These are phyloP conservation scores for Lichenostomus cassidix DNA, from an alignment of 2,113 vertebrate species.

Conservation along the genomic window DNA sequence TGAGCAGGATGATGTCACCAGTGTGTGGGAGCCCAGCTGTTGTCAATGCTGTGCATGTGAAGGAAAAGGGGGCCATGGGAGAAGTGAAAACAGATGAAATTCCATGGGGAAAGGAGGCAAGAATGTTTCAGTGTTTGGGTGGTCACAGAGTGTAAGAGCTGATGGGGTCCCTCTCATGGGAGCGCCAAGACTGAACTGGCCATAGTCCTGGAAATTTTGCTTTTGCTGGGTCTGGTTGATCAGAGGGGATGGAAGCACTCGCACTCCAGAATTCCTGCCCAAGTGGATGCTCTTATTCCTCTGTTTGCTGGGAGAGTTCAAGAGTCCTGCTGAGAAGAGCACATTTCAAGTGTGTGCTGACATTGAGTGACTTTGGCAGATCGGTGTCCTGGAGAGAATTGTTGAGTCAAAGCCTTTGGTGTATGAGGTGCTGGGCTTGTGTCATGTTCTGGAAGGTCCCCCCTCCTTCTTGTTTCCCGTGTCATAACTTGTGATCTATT, in stretches of 20 bases:
- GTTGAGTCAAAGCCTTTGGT: rapidly evolving
- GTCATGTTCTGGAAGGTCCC: neutral
- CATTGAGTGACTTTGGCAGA: rapidly evolving
- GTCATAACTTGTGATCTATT: rapidly evolving
- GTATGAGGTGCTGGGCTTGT: too few relatives aligned
- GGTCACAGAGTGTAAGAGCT: too few relatives aligned
- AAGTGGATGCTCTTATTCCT: rapidly evolving
- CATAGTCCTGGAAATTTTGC: neutral
- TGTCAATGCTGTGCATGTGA: too few relatives aligned
- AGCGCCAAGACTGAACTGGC: rapidly evolving
- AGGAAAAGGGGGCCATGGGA: rapidly evolving
- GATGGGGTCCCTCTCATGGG: rapidly evolving
- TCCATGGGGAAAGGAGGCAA: neutral
- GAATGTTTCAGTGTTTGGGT: rapidly evolving
- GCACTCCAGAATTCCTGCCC: rapidly evolving
- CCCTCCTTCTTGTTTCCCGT: rapidly evolving
- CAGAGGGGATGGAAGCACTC: rapidly evolving
- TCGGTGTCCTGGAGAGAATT: too few relatives aligned
- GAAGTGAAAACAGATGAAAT: neutral
- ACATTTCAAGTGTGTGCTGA: too few relatives aligned
- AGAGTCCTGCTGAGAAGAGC: neutral
- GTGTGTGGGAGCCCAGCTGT: too few relatives aligned
- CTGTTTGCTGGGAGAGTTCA: neutral
- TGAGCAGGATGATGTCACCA: rapidly evolving
- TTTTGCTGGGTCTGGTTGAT: rapidly evolving